A percentile compares a stretch with the other conserved stretches of the same genome.
Conservation (phyloP, 2,888 invertebrate species). For the Brachyptera putata region DNA sequence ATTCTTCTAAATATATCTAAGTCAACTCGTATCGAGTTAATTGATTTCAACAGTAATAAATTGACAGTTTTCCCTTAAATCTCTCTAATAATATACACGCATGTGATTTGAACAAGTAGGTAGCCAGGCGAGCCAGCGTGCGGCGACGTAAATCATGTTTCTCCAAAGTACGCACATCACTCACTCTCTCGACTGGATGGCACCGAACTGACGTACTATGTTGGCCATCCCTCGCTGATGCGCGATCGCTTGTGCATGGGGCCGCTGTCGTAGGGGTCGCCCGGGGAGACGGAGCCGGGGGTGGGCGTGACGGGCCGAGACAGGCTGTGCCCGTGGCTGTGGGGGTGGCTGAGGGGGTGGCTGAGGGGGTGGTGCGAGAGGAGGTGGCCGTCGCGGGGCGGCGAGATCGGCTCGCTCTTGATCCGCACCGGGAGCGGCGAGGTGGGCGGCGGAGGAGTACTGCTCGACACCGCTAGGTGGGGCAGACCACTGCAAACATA, state of each 20-base stretch:
- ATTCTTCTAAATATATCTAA: too few relatives aligned
- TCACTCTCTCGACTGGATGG: too few relatives aligned
- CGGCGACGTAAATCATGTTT: too few relatives aligned
- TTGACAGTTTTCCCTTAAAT: too few relatives aligned
- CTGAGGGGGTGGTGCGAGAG: conserved; percentile 44
- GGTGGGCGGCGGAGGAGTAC: conserved; percentile 68
- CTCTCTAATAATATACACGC: too few relatives aligned
- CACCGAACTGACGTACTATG: too few relatives aligned
- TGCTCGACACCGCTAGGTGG: conserved; percentile 70
- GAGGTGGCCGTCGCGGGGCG: conserved; percentile 63
- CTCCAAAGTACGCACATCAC: too few relatives aligned
- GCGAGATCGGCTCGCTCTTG: conserved; percentile 94
- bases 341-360: conserved; percentile 51
- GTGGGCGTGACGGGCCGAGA: conserved; percentile 58
- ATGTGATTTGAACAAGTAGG: too few relatives aligned
- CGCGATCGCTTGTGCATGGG: conserved; percentile 78
- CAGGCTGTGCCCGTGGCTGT: conserved; percentile 50
- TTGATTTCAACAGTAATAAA: too few relatives aligned
- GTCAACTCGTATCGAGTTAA: too few relatives aligned
- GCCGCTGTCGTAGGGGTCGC: conserved; percentile 59
- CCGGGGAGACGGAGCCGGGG: conserved; percentile 57
- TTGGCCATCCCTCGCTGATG: conserved; percentile 85
- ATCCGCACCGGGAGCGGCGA: conserved; percentile 83
- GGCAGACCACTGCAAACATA: conserved; percentile 67
- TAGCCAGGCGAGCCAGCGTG: too few relatives aligned